These are phyloP conservation scores for Chesias legatella DNA, from an alignment of 2,888 invertebrate species.

Conservation along the genomic window DNA sequence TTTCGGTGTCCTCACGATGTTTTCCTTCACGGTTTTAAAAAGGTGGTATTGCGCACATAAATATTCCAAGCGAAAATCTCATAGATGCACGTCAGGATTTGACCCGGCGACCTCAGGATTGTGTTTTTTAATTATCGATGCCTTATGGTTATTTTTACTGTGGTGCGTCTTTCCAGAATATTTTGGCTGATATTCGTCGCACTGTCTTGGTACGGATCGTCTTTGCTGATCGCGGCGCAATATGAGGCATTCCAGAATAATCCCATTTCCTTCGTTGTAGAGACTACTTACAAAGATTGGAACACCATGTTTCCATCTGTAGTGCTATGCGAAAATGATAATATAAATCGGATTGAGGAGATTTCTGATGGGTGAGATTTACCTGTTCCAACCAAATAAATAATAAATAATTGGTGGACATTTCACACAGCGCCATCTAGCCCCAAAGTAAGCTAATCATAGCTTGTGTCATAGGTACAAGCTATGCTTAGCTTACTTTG, in stretches of 20 bases:
- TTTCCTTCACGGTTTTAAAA: no score
- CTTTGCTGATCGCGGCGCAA: constrained; percentile 77
- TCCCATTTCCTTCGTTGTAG: constrained; percentile 89
- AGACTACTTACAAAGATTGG: constrained; percentile 88
- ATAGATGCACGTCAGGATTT: no score
- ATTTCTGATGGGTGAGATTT: constrained; percentile 82
- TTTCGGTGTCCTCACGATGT: no score
- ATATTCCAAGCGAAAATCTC: no score
- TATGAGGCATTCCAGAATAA: constrained; percentile 84
- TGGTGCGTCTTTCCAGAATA: constrained; percentile 63
- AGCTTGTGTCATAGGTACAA: not conserved
- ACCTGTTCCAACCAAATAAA: no score
- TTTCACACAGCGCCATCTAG: no score
- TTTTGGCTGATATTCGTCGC: constrained; percentile 83
- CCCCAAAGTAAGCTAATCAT: no score
- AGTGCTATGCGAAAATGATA: constrained; percentile 86
- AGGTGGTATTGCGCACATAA: no score
- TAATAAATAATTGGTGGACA: no score
- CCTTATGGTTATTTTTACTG: no score
- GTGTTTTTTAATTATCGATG: no score
- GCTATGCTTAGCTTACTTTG: not conserved
- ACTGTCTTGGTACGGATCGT: constrained; percentile 83
- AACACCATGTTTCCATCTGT: constrained; percentile 86
- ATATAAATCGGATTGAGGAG: constrained; percentile 82
- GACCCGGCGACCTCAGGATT: no score